Conservation (phyloP, 2,113 vertebrate species). For the Merops nubicus region DNA sequence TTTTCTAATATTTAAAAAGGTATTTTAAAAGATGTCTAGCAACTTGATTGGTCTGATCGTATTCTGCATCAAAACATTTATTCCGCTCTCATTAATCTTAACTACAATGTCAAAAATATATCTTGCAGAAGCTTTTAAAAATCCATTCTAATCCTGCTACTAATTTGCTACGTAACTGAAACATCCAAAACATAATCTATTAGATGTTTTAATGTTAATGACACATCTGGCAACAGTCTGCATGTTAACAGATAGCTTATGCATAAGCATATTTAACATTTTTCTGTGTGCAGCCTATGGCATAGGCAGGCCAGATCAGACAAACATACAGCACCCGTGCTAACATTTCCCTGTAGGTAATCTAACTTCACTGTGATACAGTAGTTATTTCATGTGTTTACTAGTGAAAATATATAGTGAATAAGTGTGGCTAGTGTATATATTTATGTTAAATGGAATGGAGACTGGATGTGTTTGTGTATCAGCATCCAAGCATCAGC, state of each 20-base stretch:
- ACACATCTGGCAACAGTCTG: neutral
- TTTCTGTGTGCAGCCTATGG: neutral
- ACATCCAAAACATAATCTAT: neutral
- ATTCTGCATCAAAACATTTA: neutral
- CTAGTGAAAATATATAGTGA: neutral
- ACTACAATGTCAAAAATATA: neutral
- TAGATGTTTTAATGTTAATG: neutral
- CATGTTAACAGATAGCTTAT: neutral
- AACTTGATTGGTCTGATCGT: neutral
- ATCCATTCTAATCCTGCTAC: neutral
- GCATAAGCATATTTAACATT: neutral
- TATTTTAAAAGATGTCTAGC: neutral
- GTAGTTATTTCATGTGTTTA: neutral
- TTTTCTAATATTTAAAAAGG: neutral
- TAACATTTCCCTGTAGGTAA: neutral
- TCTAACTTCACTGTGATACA: slow-evolving; percentile 10
- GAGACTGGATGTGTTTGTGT: slow-evolving; percentile 17
- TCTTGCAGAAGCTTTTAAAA: neutral
- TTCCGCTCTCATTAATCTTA: neutral
- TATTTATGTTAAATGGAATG: slow-evolving; percentile 10
- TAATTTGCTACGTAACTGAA: neutral
- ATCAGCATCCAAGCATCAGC: neutral
- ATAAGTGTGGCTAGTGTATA: neutral
- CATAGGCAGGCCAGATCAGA: slow-evolving; percentile 59
- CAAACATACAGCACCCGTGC: neutral